Conservation (phyloP, 2,797 vertebrate species). For the Sebastes steindachneri region DNA sequence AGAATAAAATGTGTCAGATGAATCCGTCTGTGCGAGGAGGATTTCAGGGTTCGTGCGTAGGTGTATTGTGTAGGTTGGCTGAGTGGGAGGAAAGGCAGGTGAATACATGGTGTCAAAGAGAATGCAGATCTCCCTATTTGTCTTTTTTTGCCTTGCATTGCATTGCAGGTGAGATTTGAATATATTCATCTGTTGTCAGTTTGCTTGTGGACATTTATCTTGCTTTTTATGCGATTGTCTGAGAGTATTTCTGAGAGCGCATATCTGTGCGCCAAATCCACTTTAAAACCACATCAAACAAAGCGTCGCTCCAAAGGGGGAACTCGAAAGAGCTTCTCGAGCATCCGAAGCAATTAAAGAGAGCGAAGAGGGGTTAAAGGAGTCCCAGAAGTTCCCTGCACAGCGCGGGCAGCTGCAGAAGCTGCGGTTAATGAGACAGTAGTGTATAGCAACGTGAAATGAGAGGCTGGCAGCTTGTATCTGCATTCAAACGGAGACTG, state of each 20-base stretch:
- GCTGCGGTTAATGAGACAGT: constrained; percentile 61
- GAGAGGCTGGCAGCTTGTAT: constrained; percentile 42
- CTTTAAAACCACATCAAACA: constrained; percentile 57
- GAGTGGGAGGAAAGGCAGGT: constrained; percentile 78
- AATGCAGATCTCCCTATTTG: constrained; percentile 62
- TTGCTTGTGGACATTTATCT: constrained; percentile 12
- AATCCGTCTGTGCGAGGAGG: constrained; percentile 57
- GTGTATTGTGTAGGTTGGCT: constrained; percentile 76
- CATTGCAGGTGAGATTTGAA: constrained; percentile 47
- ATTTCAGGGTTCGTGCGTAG: constrained; percentile 68
- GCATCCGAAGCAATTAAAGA: constrained; percentile 64
- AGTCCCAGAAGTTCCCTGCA: constrained; percentile 59
- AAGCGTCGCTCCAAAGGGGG: constrained; percentile 48
- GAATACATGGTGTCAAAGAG: constrained; percentile 72
- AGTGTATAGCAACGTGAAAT: constrained; percentile 37
- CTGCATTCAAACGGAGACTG: constrained; percentile 49
- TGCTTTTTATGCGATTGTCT: background rate
- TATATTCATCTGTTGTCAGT: constrained; percentile 21
- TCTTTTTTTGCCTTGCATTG: constrained; percentile 41
- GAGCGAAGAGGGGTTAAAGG: constrained; percentile 48
- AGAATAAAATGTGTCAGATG: constrained; percentile 66
- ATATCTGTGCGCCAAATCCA: constrained; percentile 11
- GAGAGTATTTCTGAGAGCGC: constrained; percentile 9
- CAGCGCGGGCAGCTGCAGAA: constrained; percentile 13
- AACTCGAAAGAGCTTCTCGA: constrained; percentile 44